These are phyloP conservation scores for Heliangelus exortis DNA, from an alignment of 2,797 vertebrate species.

Conservation along the genomic window DNA sequence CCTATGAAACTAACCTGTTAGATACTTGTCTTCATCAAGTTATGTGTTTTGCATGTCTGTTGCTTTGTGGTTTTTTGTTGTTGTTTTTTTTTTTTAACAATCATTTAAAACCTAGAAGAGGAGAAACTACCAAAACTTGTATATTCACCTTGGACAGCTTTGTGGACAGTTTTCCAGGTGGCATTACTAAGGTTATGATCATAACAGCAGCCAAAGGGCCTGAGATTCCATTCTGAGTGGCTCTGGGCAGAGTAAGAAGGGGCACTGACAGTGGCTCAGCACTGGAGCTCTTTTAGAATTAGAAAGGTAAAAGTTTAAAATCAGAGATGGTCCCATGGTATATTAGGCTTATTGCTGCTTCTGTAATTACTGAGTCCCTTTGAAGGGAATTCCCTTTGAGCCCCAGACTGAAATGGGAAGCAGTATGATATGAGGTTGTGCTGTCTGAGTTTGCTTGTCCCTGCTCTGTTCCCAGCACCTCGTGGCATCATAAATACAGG, in stretches of 20 bases:
- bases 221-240: not conserved
- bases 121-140: not conserved
- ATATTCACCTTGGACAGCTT: not conserved
- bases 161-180: not conserved
- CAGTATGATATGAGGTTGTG: accelerated
- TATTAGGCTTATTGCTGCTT: not conserved
- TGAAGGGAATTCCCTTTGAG: not conserved
- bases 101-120: not conserved
- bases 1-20: not conserved
- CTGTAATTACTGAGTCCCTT: not conserved
- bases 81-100: not conserved
- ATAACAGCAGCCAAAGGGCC: not conserved
- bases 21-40: not conserved
- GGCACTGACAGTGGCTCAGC: not conserved
- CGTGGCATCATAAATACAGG: not conserved
- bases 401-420: not conserved
- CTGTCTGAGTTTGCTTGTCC: not conserved
- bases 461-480: not conserved
- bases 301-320: not conserved
- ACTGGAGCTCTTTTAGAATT: not conserved
- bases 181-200: not conserved
- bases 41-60: not conserved
- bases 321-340: not conserved
- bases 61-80: too few species aligned
- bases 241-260: not conserved